Evolutionary conservation across 1,140 invertebrate species (phyloP).

Genomic region (Cyclina sinensis): DNA sequence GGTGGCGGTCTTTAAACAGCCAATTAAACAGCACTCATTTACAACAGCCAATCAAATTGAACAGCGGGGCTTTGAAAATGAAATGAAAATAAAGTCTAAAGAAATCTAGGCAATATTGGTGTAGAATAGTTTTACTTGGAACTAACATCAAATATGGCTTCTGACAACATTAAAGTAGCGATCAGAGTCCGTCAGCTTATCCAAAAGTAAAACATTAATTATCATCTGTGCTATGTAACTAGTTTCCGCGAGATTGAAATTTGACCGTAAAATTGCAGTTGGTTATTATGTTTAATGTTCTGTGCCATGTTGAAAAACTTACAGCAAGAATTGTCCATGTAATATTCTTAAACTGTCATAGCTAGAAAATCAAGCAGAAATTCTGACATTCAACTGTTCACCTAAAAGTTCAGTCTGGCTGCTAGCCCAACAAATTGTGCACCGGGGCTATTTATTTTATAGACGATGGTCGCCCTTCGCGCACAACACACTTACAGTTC

Average conservation of each 20-base stretch:
- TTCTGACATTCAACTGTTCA: too few species aligned
- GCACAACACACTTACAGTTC: too few species aligned
- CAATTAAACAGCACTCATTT: too few species aligned
- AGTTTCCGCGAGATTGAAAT: too few species aligned
- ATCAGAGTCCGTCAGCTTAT: conserved; percentile 25
- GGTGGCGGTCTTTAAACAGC: too few species aligned
- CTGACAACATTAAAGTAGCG: conserved; percentile 55
- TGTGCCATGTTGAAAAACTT: not conserved
- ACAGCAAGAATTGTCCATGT: not conserved
- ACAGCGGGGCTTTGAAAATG: not conserved
- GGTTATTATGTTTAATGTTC: not conserved
- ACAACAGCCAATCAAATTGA: conserved; percentile 17
- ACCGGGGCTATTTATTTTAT: too few species aligned
- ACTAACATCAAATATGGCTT: not conserved
- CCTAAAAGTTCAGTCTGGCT: too few species aligned
- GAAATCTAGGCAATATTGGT: not conserved
- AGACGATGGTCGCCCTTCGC: too few species aligned
- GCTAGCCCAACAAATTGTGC: too few species aligned
- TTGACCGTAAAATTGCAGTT: too few species aligned
- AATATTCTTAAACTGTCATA: not conserved
- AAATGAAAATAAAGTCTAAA: not conserved
- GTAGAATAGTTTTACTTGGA: not conserved
- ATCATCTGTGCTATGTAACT: not conserved
- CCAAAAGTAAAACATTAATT: conserved; percentile 19
- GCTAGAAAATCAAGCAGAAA: too few species aligned